A percentile compares a stretch with the other conserved stretches of the same genome.
phyloP scores from a whole-genome alignment of 2,113 vertebrate species.

The Cricetomys ansorgei region DNA sequence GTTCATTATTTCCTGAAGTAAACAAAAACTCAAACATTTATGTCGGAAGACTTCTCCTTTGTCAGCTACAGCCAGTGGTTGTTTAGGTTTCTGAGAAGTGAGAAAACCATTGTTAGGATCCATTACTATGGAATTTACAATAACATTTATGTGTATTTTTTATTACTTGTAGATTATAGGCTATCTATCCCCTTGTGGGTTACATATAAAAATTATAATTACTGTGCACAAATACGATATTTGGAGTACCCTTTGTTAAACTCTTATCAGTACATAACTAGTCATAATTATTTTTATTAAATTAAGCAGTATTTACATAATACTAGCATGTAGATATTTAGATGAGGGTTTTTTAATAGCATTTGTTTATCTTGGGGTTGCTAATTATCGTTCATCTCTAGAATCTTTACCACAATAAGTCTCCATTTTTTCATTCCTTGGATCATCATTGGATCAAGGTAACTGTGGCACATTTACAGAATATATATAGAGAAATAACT shows the following conservation, averaged over 20 bases:
- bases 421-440: not conserved
- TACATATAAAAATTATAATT: not conserved
- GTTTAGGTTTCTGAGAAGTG: not conserved
- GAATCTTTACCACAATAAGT: constrained; percentile 13
- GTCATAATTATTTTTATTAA: not conserved
- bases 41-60: not conserved
- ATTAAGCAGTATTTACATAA: not conserved
- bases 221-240: not conserved
- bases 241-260: not conserved
- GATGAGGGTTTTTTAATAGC: not conserved
- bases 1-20: constrained; percentile 13
- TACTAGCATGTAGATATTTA: not conserved
- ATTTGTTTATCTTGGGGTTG: not conserved
- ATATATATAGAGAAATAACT: not conserved
- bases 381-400: not conserved
- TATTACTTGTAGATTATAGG: not conserved
- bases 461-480: not conserved
- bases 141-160: not conserved
- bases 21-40: not conserved
- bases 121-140: not conserved
- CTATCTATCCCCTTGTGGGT: not conserved
- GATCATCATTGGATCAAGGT: not conserved
- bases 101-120: not conserved
- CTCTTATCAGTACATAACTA: not conserved
- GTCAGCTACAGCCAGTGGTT: not conserved